Evolutionary conservation across 1,140 invertebrate species (phyloP), one percentile per base, ranked within the genome.

Genomic region (Listronotus bonariensis): DNA sequence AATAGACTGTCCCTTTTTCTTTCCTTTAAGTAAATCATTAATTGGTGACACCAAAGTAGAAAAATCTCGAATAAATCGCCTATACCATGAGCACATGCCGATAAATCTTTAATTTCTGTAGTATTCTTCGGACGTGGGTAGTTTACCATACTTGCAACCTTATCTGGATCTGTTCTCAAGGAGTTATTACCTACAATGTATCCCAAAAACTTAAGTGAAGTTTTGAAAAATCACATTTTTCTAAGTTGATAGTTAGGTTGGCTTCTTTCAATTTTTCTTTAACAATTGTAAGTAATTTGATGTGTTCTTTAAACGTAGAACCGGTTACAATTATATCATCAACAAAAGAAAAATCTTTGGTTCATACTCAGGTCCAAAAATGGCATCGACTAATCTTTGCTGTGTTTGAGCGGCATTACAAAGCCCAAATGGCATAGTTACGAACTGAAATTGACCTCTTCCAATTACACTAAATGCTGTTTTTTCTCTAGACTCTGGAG

Each of bases 61-160:
- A 49, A 81, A 75, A 45, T 80, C 68, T 34, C 69, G 67, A 7
- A 82, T 67, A 60, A 82, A 84, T 18, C 78, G 69, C 42, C 79
- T 69, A 57, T 81, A 83, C 70, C 78, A 84, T 26, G 72, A 71
- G 15, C 12, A n/a, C n/a, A 72, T 0, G 82, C 20, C 20, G 2
- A 26, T 26, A 26, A 26, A 26, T 26, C 20, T 26, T 26, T 26
- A 26, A 26, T 36, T 45, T 80, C 68, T 4, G 68, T 72, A 0
- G 65, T 5, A 20, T 65, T 79, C 14, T 20, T 58, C 0, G 78
- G 78, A 7, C 41, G 38, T 1, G 70, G 68, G 34, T 73, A 79
- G 2, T 74, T 51, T 10, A 65, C 9, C 14, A 77, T 68, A 0
- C 68, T 36, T 12, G n/a, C 8, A 8, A 60, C 41, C 57, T 76